Evolutionary conservation across 2,113 vertebrate genomes (phyloP).

Genomic region (Oxyruncus cristatus): DNA sequence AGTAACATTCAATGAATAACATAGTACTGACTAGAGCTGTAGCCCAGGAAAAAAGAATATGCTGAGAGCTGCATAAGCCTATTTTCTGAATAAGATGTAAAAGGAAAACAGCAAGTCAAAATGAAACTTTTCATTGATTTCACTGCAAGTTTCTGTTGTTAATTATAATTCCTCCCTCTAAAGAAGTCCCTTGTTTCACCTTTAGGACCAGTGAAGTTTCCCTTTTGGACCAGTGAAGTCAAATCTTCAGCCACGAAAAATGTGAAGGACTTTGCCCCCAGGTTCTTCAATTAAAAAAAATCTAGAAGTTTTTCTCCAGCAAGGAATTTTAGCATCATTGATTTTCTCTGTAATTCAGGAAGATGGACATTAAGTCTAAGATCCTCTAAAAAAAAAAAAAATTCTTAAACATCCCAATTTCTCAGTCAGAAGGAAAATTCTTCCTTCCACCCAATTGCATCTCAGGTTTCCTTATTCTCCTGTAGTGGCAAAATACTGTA

Average conservation of each 20-base stretch:
- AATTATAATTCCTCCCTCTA: neutral
- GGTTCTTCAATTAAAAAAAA: neutral
- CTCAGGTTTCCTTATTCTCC: neutral
- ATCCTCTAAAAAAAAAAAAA: neutral
- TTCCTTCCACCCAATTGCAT: neutral
- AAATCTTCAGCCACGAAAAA: neutral
- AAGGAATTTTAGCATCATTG: neutral
- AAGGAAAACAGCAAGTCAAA: neutral
- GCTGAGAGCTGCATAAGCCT: neutral
- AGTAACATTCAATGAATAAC: neutral
- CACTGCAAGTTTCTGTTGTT: neutral
- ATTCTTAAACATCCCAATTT: neutral
- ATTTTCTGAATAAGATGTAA: neutral
- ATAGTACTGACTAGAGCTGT: neutral
- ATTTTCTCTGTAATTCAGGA: neutral
- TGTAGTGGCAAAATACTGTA: neutral
- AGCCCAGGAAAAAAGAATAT: neutral
- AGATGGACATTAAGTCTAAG: neutral
- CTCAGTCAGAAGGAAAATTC: neutral
- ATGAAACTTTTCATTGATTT: neutral
- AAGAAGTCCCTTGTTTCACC: neutral
- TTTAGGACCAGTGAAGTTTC: neutral
- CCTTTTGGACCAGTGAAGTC: neutral
- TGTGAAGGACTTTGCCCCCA: neutral
- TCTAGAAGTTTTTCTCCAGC: neutral